These are phyloP conservation scores for Ara ararauna DNA, from an alignment of 2,797 vertebrate species.

Conservation along the genomic window DNA sequence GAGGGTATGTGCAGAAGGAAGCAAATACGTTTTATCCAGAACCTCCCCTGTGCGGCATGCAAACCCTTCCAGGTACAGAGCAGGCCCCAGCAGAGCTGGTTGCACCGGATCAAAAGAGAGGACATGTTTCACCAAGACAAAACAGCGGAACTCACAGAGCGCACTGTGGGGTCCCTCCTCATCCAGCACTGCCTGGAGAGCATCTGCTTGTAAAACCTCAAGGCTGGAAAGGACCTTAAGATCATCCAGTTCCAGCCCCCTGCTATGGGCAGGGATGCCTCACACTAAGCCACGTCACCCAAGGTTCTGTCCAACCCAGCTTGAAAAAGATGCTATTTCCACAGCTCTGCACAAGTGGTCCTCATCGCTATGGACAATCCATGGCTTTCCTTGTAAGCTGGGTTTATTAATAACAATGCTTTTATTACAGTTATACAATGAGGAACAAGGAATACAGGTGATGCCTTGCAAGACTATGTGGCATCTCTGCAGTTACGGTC, in stretches of 20 bases:
- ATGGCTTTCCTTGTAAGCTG: background rate
- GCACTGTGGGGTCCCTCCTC: background rate
- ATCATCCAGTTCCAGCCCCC: background rate
- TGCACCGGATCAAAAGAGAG: background rate
- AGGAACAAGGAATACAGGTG: background rate
- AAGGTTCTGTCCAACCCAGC: background rate
- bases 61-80: background rate
- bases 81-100: background rate
- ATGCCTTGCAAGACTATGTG: background rate
- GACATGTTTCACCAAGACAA: accelerated
- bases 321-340: background rate
- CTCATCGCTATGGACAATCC: background rate
- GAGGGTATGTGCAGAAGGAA: background rate
- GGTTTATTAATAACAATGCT: background rate
- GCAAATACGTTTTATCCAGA: background rate
- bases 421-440: background rate
- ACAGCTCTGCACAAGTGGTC: background rate
- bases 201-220: background rate
- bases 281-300: background rate
- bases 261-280: background rate
- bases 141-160: background rate
- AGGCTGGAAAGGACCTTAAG: background rate
- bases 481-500: background rate
- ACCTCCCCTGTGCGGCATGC: background rate
- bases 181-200: background rate